Percentiles rank a stretch among this genome's conserved stretches.
These are phyloP conservation scores for Trypoxylon attenuatum DNA, from an alignment of 2,888 invertebrate genomes.

Conservation along the genomic window DNA sequence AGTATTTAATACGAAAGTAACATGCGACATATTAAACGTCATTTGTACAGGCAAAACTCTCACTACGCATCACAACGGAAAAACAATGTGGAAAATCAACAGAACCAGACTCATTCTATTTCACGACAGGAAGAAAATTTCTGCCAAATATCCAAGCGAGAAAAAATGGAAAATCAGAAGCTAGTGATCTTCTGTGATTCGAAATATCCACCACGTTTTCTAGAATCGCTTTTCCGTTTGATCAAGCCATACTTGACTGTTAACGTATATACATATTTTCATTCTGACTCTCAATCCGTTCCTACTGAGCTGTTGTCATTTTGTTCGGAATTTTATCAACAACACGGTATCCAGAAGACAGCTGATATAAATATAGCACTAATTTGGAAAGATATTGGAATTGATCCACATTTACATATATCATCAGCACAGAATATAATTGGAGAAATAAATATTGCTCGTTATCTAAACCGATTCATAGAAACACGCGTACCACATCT, in stretches of 20 bases:
- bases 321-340: slow-evolving; percentile 44
- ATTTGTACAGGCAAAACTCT: background rate
- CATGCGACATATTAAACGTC: background rate
- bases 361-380: slow-evolving; percentile 55
- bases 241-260: slow-evolving; percentile 52
- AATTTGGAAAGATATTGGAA: slow-evolving; percentile 67
- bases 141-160: background rate
- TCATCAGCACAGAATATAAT: slow-evolving; percentile 52
- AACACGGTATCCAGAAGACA: slow-evolving; percentile 5
- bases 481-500: slow-evolving; percentile 57
- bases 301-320: slow-evolving; percentile 49
- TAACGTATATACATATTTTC: slow-evolving; percentile 56
- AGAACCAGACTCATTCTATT: background rate
- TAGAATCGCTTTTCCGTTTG: slow-evolving; percentile 61
- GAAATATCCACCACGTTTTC: slow-evolving; percentile 63
- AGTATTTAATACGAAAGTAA: background rate
- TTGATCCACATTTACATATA: slow-evolving; percentile 60
- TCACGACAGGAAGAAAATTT: background rate
- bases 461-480: slow-evolving; percentile 69
- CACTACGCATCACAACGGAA: background rate
- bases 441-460: slow-evolving; percentile 69
- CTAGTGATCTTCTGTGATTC: slow-evolving; percentile 70
- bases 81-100: background rate
- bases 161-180: slow-evolving; percentile 31
- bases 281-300: slow-evolving; percentile 60